phyloP scores from a whole-genome alignment of 1,140 invertebrate genomes.

The Centruroides sculpturatus region DNA sequence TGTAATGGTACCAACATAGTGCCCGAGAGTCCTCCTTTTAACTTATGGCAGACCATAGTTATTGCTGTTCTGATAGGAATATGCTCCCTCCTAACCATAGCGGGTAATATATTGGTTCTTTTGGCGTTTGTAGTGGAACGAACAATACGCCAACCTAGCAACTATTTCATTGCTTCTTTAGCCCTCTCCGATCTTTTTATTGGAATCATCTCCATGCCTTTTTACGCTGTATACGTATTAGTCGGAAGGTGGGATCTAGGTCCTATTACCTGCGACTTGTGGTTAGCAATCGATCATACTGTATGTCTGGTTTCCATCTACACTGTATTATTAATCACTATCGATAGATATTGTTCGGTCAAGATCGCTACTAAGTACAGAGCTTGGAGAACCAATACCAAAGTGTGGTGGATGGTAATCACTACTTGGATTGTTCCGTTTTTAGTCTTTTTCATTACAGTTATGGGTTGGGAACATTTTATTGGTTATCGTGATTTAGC shows the following conservation, averaged over 20 bases:
- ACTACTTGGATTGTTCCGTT: conserved; percentile 92
- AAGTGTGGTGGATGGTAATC: conserved; percentile 67
- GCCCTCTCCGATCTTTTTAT: conserved; percentile 96
- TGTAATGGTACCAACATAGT: too few species aligned
- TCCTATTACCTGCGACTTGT: conserved; percentile 88
- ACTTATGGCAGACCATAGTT: conserved; percentile 75
- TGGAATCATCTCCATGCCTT: conserved; percentile 50
- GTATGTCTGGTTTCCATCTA: conserved; percentile 98
- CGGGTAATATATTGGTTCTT: conserved; percentile 90
- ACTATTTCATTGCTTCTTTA: conserved; percentile 97
- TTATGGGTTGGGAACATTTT: conserved; percentile 98
- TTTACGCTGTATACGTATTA: conserved; percentile 80
- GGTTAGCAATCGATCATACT: conserved; percentile 97
- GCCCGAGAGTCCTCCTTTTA: conserved; percentile 43
- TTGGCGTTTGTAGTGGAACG: conserved; percentile 92
- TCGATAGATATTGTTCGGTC: conserved; percentile 96
- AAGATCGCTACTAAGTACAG: conserved; percentile 96
- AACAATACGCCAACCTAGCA: conserved; percentile 92
- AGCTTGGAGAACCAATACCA: conserved; percentile 85
- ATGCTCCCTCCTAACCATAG: conserved; percentile 79
- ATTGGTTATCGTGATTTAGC: conserved; percentile 74
- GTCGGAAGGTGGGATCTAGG: conserved; percentile 94
- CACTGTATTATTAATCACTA: conserved; percentile 94
- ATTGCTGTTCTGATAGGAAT: conserved; percentile 73
- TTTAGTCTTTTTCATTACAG: conserved; percentile 90